Base-by-base conservation (phyloP, 2,797 vertebrate species). In the Galago senegalensis region DNA sequence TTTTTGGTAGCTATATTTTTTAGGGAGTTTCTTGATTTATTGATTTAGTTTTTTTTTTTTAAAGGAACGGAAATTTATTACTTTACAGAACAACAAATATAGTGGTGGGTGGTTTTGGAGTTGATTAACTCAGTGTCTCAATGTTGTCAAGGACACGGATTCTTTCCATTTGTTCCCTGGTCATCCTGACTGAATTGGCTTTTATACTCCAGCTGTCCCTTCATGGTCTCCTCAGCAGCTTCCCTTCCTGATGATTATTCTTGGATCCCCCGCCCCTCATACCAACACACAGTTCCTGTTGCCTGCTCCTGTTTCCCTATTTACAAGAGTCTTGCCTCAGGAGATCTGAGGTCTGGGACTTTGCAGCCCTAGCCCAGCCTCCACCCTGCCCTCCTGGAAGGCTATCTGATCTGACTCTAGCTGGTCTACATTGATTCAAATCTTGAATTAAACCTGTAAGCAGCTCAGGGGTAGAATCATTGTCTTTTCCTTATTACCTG, bases 141-240 rank as follows among this genome's bases (percentile, higher is more conserved):
- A 0, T 58, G 76, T 73, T 86, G 83, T 93, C 94, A 97, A 94
- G 96, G 94, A 67, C 95, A 96, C 75, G 80, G 61, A 97, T 97
- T 97, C 97, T 97, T 97, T 91, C 88, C 91, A 20, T 56, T 94
- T 63, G 85, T 56, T 96, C 69, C 75, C 53, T 92, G 92, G 72
- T 67, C 46, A 46, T 70, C 69, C 70, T 21, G 14, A 43, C 63
- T 17, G 21, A 86, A 63, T 13, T 89, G 93, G 82, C 87, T 92
- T 93, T 84, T 88, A 70, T 93, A 69, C 83, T 46, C 53, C 61
- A 25, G n/a, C 56, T 80, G 91, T 92, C 65, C 85, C 82, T 91
- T 88, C 27, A 20, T 5, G 1, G 58, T 77, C 27, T 88, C 63
- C 58, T 94, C 2, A 0, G 76, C 4, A 84, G 63, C 72, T 86